phyloP scores from a whole-genome alignment of 1,140 invertebrate species.

The Dufourea novaeangliae region DNA sequence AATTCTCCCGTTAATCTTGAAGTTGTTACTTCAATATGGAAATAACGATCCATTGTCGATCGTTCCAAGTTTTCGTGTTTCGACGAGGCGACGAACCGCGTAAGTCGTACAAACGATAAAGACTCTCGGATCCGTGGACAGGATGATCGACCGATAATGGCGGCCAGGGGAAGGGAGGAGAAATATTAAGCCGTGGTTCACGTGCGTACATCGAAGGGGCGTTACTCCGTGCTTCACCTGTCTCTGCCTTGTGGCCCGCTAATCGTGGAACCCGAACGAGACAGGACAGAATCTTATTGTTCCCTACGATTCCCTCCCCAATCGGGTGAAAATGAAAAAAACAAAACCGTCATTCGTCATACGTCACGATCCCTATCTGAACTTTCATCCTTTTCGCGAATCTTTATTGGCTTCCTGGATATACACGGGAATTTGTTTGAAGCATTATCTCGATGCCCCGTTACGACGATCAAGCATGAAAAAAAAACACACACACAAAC shows the following conservation, averaged over 20 bases:
- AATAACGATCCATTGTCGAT: no score
- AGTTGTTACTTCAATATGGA: no score
- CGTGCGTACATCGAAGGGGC: slow-evolving; percentile 66
- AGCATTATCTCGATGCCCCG: background rate
- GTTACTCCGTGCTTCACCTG: slow-evolving; percentile 66
- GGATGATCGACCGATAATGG: slow-evolving; percentile 62
- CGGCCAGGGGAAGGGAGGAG: slow-evolving; percentile 32
- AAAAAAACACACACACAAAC: no score
- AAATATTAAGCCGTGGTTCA: slow-evolving; percentile 51
- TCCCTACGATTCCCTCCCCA: background rate
- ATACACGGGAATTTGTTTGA: no score
- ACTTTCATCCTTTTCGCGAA: no score
- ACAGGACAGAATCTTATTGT: slow-evolving; percentile 62
- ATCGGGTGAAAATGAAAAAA: no score
- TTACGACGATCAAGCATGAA: background rate
- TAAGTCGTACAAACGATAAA: slow-evolving; percentile 39
- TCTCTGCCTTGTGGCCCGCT: slow-evolving; percentile 55
- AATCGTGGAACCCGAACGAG: slow-evolving; percentile 59
- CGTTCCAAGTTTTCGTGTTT: no score
- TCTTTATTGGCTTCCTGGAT: no score
- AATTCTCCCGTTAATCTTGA: no score
- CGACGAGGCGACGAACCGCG: background rate
- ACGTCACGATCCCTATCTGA: no score
- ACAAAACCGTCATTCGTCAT: no score
- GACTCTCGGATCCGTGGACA: slow-evolving; percentile 37